phyloP scores from a whole-genome alignment of 2,113 vertebrate species.

The Plestiodon gilberti region DNA sequence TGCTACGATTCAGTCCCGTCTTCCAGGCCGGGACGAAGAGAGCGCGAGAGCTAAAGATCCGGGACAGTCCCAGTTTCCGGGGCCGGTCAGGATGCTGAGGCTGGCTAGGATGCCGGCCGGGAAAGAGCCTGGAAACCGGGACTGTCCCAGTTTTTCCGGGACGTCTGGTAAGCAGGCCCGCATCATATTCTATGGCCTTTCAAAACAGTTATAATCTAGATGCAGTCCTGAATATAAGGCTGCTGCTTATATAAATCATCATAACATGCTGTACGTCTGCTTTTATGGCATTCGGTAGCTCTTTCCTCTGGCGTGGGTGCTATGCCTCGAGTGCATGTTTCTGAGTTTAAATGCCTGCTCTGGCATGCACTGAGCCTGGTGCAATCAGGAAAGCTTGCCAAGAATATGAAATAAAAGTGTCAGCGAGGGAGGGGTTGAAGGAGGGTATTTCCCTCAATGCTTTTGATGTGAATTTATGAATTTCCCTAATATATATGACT shows the following conservation, averaged over 20 bases:
- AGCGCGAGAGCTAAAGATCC: no score
- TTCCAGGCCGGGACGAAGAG: no score
- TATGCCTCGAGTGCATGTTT: not conserved
- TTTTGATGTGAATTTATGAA: not conserved
- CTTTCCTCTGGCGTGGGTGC: not conserved
- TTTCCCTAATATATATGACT: not conserved
- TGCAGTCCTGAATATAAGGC: not conserved
- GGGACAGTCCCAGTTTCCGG: no score
- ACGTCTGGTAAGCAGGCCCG: no score
- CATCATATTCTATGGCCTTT: no score
- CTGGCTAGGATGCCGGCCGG: no score
- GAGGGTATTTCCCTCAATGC: not conserved
- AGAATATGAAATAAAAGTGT: not conserved
- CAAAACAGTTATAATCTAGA: not conserved
- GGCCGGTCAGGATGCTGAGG: no score
- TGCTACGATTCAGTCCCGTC: no score
- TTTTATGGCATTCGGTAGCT: not conserved
- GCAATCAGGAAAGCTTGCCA: not conserved
- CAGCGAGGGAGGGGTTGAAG: not conserved
- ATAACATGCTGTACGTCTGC: not conserved
- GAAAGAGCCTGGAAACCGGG: no score
- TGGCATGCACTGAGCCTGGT: not conserved
- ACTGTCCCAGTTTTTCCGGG: no score
- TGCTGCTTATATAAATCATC: not conserved
- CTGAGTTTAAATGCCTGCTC: not conserved